These are phyloP conservation scores for Drosophila cyrtoloma DNA, from an alignment of 2,888 invertebrate species.

Conservation along the genomic window DNA sequence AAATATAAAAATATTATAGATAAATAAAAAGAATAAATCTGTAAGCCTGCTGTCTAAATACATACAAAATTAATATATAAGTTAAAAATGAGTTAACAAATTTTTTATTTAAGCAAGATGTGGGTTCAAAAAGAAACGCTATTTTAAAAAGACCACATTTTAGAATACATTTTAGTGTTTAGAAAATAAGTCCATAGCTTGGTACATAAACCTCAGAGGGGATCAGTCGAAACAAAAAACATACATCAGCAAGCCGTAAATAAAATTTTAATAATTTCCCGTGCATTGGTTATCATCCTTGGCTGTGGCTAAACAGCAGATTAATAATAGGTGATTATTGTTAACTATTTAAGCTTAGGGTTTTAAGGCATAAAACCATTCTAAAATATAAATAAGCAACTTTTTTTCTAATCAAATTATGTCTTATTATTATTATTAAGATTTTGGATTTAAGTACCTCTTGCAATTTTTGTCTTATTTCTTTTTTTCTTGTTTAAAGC, in stretches of 20 bases:
- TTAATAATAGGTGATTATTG: background rate
- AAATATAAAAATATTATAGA: too few species aligned
- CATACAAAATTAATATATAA: background rate
- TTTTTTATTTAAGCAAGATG: too few species aligned
- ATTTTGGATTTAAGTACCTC: background rate
- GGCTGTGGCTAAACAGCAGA: too few species aligned
- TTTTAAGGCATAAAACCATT: background rate
- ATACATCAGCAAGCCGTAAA: background rate
- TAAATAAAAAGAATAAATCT: background rate
- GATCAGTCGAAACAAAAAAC: background rate
- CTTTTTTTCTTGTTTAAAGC: background rate
- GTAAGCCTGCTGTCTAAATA: background rate
- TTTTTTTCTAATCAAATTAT: background rate
- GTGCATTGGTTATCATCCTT: background rate
- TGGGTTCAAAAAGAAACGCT: too few species aligned
- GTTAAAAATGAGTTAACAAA: too few species aligned
- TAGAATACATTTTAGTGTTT: background rate
- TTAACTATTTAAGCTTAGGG: too few species aligned
- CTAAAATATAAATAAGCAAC: background rate
- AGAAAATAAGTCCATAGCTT: background rate
- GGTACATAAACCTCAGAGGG: background rate
- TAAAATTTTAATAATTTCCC: background rate
- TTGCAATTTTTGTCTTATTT: rapidly evolving
- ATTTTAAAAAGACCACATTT: too few species aligned
- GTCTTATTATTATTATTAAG: background rate